Evolutionary conservation across 2,113 vertebrate genomes (phyloP), one percentile per base, ranked within the genome.

Genomic region (Aspiorhynchus laticeps): DNA sequence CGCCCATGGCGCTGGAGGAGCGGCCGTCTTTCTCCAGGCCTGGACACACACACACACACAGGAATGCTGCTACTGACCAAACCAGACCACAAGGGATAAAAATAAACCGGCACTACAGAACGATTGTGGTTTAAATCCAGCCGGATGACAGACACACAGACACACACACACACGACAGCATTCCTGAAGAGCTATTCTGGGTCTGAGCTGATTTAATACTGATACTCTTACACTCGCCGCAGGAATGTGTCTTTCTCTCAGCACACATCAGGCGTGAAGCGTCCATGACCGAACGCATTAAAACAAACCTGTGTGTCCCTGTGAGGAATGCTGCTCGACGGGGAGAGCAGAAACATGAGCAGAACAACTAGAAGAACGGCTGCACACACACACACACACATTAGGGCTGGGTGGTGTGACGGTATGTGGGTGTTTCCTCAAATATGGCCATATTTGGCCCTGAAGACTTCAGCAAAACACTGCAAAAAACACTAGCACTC

Each of bases 21-120:
- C 97, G 97, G 15, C 97, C 97, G 26, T 99, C 97, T 91, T 97
- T 99, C 91, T 96, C 97, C 95, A 99, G 91, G 43, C 98, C 98
- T 99, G 76, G 7, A 86, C 83, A 83, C 85, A 83, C 74, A 85
- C 28, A n/a, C n/a, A 74, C 74, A n/a, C n/a, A 85, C 36, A 74
- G 71, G 36, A 69, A 80, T 80, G 78, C 33, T 21, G 77, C 24
- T 17, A 43, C 56, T 63, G 56, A 80, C 33, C 33, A n/a, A 63
- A 80, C 53, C 24, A 38, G 53, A 63, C 33, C 24, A 2, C 33
- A 17, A 82, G 38, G 9, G 24, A 82, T 28, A 24, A 7, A 83
- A 67, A 83, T 61, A 80, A 28, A 73, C 15, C 14, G 0, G 63
- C 6, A 43, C 33, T 71, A 43, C 12, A 43, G 33, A 43, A 59